Evolutionary conservation across 2,888 invertebrate species (phyloP), one percentile per base, ranked within the genome.

Genomic region (Mactromeris polynyma): DNA sequence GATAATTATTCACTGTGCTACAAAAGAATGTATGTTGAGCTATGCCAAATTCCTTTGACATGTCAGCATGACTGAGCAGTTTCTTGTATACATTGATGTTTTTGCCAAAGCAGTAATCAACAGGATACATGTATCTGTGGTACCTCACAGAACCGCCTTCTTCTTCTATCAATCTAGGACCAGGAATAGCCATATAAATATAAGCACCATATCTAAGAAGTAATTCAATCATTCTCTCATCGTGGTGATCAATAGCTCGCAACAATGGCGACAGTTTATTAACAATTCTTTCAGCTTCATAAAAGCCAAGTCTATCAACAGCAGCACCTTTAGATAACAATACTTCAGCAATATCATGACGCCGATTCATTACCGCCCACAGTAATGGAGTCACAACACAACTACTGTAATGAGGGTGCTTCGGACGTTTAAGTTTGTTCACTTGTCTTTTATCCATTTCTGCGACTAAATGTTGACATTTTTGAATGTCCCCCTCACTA

Each of bases 101-200:
- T 17, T 33, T 54, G n/a, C 81, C 77, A 31, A 88, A 40, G 26
- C 86, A 81, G 1, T 73, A 26, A 33, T 86, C 58, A 0, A 89
- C 33, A 0, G 89, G 89, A 81, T 81, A 84, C n/a, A 82, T 31
- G 42, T 38, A 78, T 31, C 38, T 82, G 0, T 40, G 33, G 31
- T 89, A 90, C 19, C 73, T 17, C 2, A 85, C 42, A 19, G 80
- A 82, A 9, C 87, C 89, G 3, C 91, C 91, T 81, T 91, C 89
- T 64, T 90, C 91, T 38, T 91, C 88, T 7, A 26, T 26, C n/a
- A 64, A 21, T 69, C 77, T 77, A 7, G 88, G 85, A 4, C 89
- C 91, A 17, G 87, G 58, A 36, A 88, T 81, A 26, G 80, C 83
- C 17, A 73, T 46, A 14, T 89, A 80, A 21, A 81, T 79, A 51